These are phyloP conservation scores for Talpa occidentalis DNA, from an alignment of 2,113 vertebrate genomes.

Conservation along the genomic window DNA sequence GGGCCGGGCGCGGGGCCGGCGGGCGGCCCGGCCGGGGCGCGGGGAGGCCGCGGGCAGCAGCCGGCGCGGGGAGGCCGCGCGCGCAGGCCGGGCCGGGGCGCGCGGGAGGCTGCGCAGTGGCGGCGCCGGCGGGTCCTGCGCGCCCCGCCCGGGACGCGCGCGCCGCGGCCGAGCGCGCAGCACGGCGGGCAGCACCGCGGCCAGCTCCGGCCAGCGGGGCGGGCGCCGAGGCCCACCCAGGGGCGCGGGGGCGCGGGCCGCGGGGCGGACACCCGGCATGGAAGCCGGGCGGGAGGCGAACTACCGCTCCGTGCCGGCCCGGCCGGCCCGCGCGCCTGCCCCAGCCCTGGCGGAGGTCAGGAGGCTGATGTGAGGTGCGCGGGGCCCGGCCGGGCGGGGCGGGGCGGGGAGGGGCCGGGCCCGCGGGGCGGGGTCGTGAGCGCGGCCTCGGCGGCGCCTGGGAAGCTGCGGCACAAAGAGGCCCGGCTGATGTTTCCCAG, in stretches of 20 bases:
- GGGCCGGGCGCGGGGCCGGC: neutral
- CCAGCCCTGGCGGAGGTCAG: too few species aligned
- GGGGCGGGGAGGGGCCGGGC: fast-evolving
- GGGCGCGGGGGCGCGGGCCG: fast-evolving
- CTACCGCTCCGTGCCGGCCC: fast-evolving
- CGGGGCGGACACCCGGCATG: too few species aligned
- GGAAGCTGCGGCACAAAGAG: slow-evolving; percentile 60
- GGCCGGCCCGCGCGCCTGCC: fast-evolving
- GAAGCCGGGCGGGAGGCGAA: too few species aligned
- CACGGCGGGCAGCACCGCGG: slow-evolving; percentile 70
- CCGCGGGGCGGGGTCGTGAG: neutral
- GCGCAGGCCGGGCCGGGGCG: neutral
- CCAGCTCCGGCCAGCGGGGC: neutral
- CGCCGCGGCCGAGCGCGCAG: slow-evolving; percentile 45
- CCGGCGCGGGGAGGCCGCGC: neutral
- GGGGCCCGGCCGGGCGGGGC: fast-evolving
- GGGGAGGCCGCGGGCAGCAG: neutral
- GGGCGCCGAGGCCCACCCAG: fast-evolving
- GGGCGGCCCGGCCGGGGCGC: neutral
- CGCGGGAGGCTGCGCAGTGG: slow-evolving; percentile 73
- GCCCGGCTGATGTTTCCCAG: slow-evolving; percentile 75
- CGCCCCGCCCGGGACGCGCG: slow-evolving; percentile 67
- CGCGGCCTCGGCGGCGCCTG: slow-evolving; percentile 64
- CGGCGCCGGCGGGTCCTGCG: neutral
- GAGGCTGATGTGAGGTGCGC: fast-evolving